Conservation (phyloP, 2,113 vertebrate genomes). For the Scartelaos histophorus region DNA sequence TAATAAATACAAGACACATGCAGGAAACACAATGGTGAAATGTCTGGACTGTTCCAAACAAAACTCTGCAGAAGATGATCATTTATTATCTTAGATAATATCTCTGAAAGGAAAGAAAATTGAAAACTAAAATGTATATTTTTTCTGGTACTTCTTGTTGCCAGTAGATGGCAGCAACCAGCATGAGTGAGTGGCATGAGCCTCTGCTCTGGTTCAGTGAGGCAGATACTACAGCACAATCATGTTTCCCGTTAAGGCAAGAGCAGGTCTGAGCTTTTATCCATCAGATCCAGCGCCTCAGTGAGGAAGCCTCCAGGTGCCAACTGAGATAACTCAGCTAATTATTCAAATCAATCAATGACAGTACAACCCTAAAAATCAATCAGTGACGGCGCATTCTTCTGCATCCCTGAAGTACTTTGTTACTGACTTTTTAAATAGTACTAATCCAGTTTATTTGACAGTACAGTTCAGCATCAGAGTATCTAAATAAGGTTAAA, state of each 20-base stretch:
- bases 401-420: not conserved
- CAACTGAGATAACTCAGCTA: slow-evolving; percentile 8
- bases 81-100: not conserved
- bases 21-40: not conserved
- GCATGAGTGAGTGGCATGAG: not conserved
- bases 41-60: not conserved
- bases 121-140: not conserved
- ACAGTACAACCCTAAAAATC: not conserved
- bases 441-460: not conserved
- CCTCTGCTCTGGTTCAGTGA: not conserved
- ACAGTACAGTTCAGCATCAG: no score
- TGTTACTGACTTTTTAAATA: not conserved
- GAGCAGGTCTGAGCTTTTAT: slow-evolving; percentile 18
- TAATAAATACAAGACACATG: not conserved
- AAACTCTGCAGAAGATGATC: not conserved
- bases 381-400: not conserved
- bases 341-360: slow-evolving; percentile 1
- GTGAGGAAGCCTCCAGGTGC: slow-evolving; percentile 7
- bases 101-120: not conserved
- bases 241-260: slow-evolving; percentile 52
- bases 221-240: not conserved
- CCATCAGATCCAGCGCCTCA: slow-evolving; percentile 25
- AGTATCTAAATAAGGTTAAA: no score
- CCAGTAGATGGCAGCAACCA: slow-evolving; percentile 66
- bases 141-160: not conserved